Base-by-base conservation (phyloP, 2,797 vertebrate species). In the Sylvilagus floridanus region DNA sequence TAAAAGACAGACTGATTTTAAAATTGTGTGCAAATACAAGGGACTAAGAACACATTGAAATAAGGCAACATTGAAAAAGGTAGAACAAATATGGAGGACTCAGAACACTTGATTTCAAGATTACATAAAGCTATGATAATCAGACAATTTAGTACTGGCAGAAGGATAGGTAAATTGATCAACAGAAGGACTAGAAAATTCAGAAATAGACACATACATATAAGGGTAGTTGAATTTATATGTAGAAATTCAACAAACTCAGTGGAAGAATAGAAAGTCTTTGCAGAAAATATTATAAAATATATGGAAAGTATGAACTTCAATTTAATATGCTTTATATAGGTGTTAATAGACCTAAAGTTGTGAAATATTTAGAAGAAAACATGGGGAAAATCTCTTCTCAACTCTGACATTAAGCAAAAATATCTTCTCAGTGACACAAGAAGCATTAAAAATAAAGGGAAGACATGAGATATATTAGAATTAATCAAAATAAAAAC, bases 21-120 rank as follows among this genome's bases (percentile, higher is more conserved):
- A 89, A 86, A 94, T 73, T 57, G 72, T 32, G 68, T 76, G 17
- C 63, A 88, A 62, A 83, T 72, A 37, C 32, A 86, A 93, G 78
- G 6, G 92, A 54, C 19, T 21, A 21, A 50, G 4, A 62, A 68
- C 11, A 77, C 54, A 16, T 21, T 57, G 54, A 57, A 5, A 2
- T 24, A 81, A 84, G 86, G 57, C 6, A 90, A 79, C n/a, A 78
- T 2, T 90, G 60, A 71, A 79, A 88, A 85, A 85, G 52, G 3
- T 50, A 63, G 37, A 63, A 76, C 24, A 77, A 88, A 72, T 32
- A 79, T 50, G 50, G 9, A 72, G n/a, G 11, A 83, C 52, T 77
- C 47, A 6, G 62, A 87, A 16, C 0, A 52, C 21, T 13, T 50
- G 32, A 71, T 65, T 84, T 89, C 5, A 35, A 88, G 42, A 5